phyloP scores from a whole-genome alignment of 2,888 invertebrate species.

The Eledona agricola region DNA sequence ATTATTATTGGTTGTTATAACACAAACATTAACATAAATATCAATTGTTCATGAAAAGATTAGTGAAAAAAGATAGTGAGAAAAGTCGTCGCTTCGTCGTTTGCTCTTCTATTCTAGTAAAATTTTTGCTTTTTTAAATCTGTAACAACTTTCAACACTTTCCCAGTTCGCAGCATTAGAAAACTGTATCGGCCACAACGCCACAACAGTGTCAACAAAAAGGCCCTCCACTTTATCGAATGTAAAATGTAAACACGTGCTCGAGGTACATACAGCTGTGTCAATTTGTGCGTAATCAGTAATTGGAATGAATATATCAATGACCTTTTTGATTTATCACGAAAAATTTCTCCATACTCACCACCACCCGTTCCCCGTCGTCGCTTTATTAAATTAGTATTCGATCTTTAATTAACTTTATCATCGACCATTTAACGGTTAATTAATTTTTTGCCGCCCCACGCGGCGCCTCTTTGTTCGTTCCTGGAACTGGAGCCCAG shows the following conservation, averaged over 20 bases:
- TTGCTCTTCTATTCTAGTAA: too few species aligned
- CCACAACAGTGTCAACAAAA: too few species aligned
- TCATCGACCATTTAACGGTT: conserved; percentile 24
- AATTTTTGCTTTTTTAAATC: too few species aligned
- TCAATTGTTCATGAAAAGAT: too few species aligned
- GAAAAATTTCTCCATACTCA: conserved; percentile 2
- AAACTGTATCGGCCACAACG: too few species aligned
- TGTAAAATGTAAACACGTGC: conserved; percentile 18
- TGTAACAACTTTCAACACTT: too few species aligned
- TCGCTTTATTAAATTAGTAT: conserved; percentile 18
- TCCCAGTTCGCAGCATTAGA: too few species aligned
- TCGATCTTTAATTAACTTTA: conserved; percentile 25
- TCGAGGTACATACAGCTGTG: conserved; percentile 30
- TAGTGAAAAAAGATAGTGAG: too few species aligned
- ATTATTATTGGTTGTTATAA: too few species aligned
- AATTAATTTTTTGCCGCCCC: conserved; percentile 17
- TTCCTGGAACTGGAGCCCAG: conserved; percentile 16
- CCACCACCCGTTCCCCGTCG: conserved; percentile 3
- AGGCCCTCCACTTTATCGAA: conserved; percentile 19
- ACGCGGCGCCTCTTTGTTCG: conserved; percentile 17
- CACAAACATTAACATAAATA: too few species aligned
- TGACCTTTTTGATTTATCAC: conserved; percentile 24
- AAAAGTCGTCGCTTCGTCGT: too few species aligned
- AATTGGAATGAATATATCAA: conserved; percentile 31
- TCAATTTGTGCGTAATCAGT: conserved; percentile 15